Conservation (phyloP, 92 coral and sea anemone genomes). For the Meandrina meandrites region DNA sequence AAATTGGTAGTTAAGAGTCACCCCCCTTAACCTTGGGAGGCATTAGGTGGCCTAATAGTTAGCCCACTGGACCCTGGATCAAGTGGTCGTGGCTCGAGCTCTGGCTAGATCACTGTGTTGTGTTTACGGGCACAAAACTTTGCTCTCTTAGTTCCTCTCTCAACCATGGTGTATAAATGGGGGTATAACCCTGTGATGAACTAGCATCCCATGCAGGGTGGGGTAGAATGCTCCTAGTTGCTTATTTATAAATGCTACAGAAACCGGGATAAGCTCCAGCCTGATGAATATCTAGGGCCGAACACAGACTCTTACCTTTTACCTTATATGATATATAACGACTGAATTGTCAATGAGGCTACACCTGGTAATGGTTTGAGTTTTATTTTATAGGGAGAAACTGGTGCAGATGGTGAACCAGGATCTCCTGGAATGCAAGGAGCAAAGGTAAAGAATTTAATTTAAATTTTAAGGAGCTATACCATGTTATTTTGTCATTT, state of each 20-base stretch:
- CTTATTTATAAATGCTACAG: not conserved
- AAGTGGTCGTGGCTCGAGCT: too few relatives aligned
- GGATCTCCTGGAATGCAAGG: slow-evolving; percentile 74
- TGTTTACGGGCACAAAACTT: not conserved
- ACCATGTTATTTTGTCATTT: too few relatives aligned
- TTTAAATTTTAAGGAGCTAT: not conserved
- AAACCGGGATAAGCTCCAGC: not conserved
- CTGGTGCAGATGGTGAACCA: slow-evolving; percentile 76
- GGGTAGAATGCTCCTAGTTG: not conserved
- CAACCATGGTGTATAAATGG: too few relatives aligned
- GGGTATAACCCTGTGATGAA: too few relatives aligned
- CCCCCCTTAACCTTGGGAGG: too few relatives aligned
- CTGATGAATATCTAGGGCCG: not conserved
- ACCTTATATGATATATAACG: too few relatives aligned
- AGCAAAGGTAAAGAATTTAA: slow-evolving; percentile 42
- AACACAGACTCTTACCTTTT: not conserved
- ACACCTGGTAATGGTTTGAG: not conserved
- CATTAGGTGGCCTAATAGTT: too few relatives aligned
- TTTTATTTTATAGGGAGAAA: slow-evolving; percentile 53
- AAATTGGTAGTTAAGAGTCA: too few relatives aligned
- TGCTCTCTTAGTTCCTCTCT: too few relatives aligned
- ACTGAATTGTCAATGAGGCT: too few relatives aligned
- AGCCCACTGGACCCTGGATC: too few relatives aligned
- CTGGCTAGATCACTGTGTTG: too few relatives aligned
- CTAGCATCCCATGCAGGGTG: not conserved